phyloP scores from a whole-genome alignment of 2,113 vertebrate genomes.

The Vimba vimba region DNA sequence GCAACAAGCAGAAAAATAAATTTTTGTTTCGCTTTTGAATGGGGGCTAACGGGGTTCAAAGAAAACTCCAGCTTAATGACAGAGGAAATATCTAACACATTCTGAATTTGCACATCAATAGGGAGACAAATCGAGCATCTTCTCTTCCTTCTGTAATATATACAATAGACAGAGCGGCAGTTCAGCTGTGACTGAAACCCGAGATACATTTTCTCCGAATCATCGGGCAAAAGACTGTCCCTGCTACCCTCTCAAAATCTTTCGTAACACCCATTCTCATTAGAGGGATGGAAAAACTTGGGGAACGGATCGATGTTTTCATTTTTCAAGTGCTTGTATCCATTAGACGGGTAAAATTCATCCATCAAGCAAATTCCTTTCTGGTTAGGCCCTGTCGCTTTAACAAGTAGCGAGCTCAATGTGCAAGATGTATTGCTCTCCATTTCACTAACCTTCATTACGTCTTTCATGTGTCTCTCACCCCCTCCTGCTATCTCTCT shows the following conservation, averaged over 20 bases:
- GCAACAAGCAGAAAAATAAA: slow-evolving; percentile 19
- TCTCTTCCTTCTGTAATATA: slow-evolving; percentile 43
- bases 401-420: slow-evolving; percentile 60
- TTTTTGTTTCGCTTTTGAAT: slow-evolving; percentile 30
- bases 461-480: slow-evolving; percentile 54
- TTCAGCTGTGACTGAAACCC: slow-evolving; percentile 51
- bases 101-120: slow-evolving; percentile 51
- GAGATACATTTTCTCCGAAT: slow-evolving; percentile 34
- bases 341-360: slow-evolving; percentile 61
- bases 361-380: slow-evolving; percentile 61
- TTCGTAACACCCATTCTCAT: slow-evolving; percentile 57
- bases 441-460: slow-evolving; percentile 60
- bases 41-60: slow-evolving; percentile 26
- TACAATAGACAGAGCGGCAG: slow-evolving; percentile 39
- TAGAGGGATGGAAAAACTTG: slow-evolving; percentile 59
- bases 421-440: slow-evolving; percentile 55
- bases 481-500: slow-evolving; percentile 15
- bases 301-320: slow-evolving; percentile 61
- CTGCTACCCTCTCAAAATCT: slow-evolving; percentile 32
- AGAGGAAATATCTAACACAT: slow-evolving; percentile 27
- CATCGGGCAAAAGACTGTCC: slow-evolving; percentile 18
- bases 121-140: slow-evolving; percentile 46
- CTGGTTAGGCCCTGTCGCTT: slow-evolving; percentile 60
- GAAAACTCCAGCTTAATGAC: slow-evolving; percentile 31
- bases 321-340: slow-evolving; percentile 63